Percentiles rank a stretch among this genome's conserved stretches.
phyloP scores from a whole-genome alignment of 2,888 invertebrate genomes.

The Dysmachus trigonus region DNA sequence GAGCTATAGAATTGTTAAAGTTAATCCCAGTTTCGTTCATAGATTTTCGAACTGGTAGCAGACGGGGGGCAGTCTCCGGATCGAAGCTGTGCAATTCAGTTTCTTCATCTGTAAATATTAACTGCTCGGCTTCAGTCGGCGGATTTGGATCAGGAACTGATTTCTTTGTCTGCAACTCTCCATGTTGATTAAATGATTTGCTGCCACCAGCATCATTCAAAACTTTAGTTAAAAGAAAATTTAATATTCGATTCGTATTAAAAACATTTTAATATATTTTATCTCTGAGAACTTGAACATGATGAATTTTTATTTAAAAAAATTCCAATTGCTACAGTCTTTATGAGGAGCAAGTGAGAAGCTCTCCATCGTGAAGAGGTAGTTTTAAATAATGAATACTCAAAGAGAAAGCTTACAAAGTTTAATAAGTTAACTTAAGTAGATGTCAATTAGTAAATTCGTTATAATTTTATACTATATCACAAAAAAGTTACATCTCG shows the following conservation, averaged over 20 bases:
- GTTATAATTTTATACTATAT: too few species aligned
- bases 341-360: too few species aligned
- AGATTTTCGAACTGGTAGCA: neutral
- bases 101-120: constrained; percentile 15
- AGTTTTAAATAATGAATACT: too few species aligned
- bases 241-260: too few species aligned
- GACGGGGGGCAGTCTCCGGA: neutral
- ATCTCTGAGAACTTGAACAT: neutral
- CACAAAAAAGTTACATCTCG: too few species aligned
- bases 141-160: too few species aligned
- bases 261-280: neutral
- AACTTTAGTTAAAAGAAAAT: neutral
- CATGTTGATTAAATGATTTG: neutral
- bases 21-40: neutral
- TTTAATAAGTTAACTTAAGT: too few species aligned
- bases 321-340: too few species aligned
- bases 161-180: neutral
- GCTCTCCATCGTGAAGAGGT: too few species aligned
- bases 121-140: neutral
- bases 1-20: constrained; percentile 39
- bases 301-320: too few species aligned
- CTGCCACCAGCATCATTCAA: neutral
- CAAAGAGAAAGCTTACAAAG: too few species aligned
- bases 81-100: constrained; percentile 21
- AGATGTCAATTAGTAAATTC: too few species aligned